phyloP scores from a whole-genome alignment of 2,797 vertebrate genomes.

The Takifugu rubripes region DNA sequence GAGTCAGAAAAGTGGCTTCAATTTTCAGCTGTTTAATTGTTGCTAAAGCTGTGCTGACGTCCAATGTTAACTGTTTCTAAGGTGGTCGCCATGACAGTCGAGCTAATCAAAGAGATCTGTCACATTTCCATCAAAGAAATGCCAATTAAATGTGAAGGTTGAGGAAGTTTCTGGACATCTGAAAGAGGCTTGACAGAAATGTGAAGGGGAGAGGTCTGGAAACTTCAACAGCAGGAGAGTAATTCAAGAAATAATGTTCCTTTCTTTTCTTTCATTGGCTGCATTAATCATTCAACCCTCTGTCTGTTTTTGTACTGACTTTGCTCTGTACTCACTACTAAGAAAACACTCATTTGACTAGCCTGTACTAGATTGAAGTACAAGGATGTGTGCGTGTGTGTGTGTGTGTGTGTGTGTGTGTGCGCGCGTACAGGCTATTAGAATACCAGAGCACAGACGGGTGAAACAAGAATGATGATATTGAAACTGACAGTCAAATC shows the following conservation, averaged over 20 bases:
- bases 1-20: neutral
- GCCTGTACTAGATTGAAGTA: no score
- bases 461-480: conserved; percentile 58
- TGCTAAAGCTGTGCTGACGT: conserved; percentile 6
- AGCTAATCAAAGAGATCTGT: conserved; percentile 75
- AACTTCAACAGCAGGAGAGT: no score
- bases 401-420: no score
- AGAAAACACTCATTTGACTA: no score
- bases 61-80: conserved; percentile 69
- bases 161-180: conserved; percentile 25
- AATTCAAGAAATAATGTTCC: no score
- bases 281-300: no score
- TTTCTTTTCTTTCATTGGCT: no score
- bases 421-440: conserved; percentile 21
- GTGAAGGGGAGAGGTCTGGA: neutral
- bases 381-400: no score
- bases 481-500: conserved; percentile 62
- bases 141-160: conserved; percentile 63
- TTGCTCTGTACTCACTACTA: no score
- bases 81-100: conserved; percentile 73
- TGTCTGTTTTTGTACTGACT: no score
- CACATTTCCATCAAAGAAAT: conserved; percentile 54
- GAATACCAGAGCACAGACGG: conserved; percentile 52
- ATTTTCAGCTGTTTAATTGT: conserved; percentile 16
- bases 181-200: conserved; percentile 16